These are phyloP conservation scores for Entomyzon cyanotis DNA, from an alignment of 2,113 vertebrate species.

Conservation along the genomic window DNA sequence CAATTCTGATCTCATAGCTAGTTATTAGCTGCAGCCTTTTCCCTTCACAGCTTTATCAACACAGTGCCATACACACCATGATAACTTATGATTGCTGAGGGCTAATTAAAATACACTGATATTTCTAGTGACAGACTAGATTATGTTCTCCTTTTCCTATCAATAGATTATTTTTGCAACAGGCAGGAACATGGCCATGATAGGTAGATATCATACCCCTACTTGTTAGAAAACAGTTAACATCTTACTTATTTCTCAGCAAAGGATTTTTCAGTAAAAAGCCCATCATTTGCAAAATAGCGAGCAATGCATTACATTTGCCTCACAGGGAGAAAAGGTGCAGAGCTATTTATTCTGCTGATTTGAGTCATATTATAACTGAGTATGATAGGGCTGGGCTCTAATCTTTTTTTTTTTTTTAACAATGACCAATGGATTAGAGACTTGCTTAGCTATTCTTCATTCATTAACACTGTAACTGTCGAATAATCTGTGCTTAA, in stretches of 20 bases:
- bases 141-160: neutral
- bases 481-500: conserved; percentile 26
- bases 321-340: neutral
- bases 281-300: neutral
- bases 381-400: neutral
- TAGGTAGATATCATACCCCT: neutral
- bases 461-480: conserved; percentile 46
- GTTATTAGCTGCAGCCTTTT: neutral
- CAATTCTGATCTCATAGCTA: neutral
- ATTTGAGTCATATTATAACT: neutral
- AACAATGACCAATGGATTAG: neutral
- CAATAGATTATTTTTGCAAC: neutral
- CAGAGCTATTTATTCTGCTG: neutral
- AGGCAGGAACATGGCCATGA: neutral
- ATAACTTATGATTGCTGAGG: neutral
- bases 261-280: neutral
- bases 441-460: conserved; percentile 6
- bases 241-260: neutral
- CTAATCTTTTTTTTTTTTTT: neutral
- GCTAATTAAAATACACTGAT: conserved; percentile 1
- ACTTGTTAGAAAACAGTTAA: neutral
- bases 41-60: neutral
- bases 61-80: neutral
- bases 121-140: neutral
- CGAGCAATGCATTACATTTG: neutral